Evolutionary conservation across 2,888 invertebrate species (phyloP).

Genomic region (Sabatieria punctata): DNA sequence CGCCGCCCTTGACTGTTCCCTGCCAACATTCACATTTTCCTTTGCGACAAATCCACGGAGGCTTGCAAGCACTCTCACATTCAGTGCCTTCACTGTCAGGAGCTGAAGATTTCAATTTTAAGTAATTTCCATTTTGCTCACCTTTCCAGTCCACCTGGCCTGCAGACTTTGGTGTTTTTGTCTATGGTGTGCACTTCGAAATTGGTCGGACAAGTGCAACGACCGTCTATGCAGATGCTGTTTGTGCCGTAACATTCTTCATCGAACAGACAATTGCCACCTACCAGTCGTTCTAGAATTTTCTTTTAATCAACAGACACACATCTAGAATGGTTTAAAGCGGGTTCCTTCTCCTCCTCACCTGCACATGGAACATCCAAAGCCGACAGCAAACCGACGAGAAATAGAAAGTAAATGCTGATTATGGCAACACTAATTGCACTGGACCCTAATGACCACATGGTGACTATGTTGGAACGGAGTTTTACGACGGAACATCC

Average conservation of each 20-base stretch:
- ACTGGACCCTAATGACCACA: too few species aligned
- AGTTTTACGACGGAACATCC: too few species aligned
- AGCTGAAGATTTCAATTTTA: constrained; percentile 16
- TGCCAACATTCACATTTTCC: constrained; percentile 31
- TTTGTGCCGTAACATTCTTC: constrained; percentile 31
- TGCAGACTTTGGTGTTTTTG: constrained; percentile 21
- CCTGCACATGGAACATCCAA: too few species aligned
- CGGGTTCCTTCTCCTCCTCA: neutral
- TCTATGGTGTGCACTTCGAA: constrained; percentile 28
- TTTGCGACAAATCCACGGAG: constrained; percentile 27
- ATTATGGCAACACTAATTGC: too few species aligned
- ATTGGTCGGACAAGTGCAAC: constrained; percentile 28
- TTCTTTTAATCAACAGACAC: neutral
- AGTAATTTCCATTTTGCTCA: too few species aligned
- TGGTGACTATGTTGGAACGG: too few species aligned
- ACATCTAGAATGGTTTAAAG: neutral
- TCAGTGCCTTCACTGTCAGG: constrained; percentile 26
- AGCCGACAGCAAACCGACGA: too few species aligned
- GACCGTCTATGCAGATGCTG: constrained; percentile 23
- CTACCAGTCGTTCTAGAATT: constrained; percentile 25
- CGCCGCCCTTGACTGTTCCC: neutral
- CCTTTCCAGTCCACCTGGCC: constrained; percentile 27
- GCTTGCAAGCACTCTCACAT: constrained; percentile 29
- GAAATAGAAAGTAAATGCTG: too few species aligned
- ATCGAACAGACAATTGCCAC: constrained; percentile 24